These are phyloP conservation scores for Corvus hawaiiensis DNA, from an alignment of 2,113 vertebrate species.

Conservation along the genomic window DNA sequence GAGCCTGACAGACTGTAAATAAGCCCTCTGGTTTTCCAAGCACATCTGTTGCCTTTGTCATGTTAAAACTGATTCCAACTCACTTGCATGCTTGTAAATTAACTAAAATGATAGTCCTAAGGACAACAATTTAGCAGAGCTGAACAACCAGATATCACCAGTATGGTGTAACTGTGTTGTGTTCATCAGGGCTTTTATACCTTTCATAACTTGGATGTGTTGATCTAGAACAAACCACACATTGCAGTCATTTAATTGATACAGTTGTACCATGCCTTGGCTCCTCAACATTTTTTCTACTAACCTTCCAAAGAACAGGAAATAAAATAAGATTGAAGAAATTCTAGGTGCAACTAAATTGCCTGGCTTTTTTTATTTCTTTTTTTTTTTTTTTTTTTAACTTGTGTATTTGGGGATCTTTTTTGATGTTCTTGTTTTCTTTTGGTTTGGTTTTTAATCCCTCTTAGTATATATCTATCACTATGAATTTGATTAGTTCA, in stretches of 20 bases:
- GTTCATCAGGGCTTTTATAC: background rate
- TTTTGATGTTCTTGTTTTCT: background rate
- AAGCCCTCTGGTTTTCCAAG: background rate
- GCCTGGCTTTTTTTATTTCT: fast-evolving
- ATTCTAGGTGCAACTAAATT: background rate
- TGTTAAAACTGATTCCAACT: background rate
- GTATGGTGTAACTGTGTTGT: background rate
- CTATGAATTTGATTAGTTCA: background rate
- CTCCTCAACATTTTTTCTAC: background rate
- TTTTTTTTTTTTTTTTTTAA: background rate
- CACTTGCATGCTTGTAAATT: background rate
- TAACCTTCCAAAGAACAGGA: background rate
- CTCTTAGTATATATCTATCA: fast-evolving
- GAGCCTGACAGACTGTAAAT: background rate
- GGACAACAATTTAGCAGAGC: background rate
- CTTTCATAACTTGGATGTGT: background rate
- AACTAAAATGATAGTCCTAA: background rate
- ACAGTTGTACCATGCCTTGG: background rate
- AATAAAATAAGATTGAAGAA: background rate
- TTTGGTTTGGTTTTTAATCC: background rate
- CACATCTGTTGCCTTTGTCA: conserved; percentile 15
- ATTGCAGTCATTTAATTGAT: background rate
- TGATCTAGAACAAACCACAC: background rate
- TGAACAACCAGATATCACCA: background rate
- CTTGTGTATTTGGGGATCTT: background rate